These are phyloP conservation scores for Lamprotornis superbus DNA, from an alignment of 2,113 vertebrate species.

Conservation along the genomic window DNA sequence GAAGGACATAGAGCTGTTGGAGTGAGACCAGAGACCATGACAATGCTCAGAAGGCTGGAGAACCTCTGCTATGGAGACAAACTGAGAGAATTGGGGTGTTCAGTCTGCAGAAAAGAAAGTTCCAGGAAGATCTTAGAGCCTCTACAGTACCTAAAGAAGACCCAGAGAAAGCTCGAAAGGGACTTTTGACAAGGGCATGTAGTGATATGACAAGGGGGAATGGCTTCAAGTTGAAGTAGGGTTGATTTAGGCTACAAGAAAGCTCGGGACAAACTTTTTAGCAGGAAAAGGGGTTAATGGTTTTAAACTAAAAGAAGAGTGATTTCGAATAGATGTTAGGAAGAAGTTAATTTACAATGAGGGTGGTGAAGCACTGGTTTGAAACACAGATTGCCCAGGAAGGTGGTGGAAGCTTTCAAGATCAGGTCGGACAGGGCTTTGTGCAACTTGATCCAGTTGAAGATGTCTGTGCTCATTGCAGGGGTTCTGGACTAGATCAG, in stretches of 20 bases:
- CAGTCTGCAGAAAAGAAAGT: background rate
- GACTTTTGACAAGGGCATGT: background rate
- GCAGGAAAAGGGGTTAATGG: background rate
- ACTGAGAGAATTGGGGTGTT: background rate
- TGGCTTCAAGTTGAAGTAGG: background rate
- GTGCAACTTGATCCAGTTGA: background rate
- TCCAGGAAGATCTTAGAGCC: background rate
- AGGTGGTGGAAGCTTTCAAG: background rate
- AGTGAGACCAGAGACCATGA: background rate
- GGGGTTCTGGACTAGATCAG: background rate
- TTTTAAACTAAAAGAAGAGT: background rate
- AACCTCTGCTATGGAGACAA: background rate
- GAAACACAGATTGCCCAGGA: background rate
- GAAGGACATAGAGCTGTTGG: background rate
- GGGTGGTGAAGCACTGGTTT: background rate
- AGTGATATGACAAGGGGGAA: background rate
- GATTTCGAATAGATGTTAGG: background rate
- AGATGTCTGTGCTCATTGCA: no score
- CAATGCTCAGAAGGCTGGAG: background rate
- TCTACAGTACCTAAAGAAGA: background rate
- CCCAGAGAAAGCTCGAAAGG: background rate
- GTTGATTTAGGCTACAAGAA: background rate
- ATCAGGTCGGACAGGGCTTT: fast-evolving
- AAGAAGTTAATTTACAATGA: background rate
- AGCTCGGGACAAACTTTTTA: background rate